Evolutionary conservation across 2,113 vertebrate genomes (phyloP).

Genomic region (Bostrychus sinensis): DNA sequence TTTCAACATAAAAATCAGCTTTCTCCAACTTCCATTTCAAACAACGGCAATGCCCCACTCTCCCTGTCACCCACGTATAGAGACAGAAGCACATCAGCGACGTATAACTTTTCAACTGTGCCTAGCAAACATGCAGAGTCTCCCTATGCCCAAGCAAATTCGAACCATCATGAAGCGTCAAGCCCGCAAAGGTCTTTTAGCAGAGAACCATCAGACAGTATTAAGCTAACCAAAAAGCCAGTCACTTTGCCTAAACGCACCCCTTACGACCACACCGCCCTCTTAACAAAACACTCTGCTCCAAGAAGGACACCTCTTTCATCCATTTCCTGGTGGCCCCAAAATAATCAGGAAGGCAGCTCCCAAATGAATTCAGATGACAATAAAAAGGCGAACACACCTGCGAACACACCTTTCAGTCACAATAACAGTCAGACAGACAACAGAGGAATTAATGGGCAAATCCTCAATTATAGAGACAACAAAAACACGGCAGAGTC

Average conservation of each 20-base stretch:
- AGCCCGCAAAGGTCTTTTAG: constrained; percentile 29
- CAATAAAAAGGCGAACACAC: constrained; percentile 26
- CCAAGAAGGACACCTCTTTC: constrained; percentile 54
- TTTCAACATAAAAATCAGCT: constrained; percentile 37
- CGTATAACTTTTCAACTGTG: constrained; percentile 28
- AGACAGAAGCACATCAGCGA: constrained; percentile 26
- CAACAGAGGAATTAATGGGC: constrained; percentile 32
- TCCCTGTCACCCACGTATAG: constrained; percentile 21
- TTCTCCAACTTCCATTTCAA: constrained; percentile 34
- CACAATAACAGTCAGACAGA: constrained; percentile 22
- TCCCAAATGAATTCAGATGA: neutral
- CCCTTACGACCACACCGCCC: constrained; percentile 24
- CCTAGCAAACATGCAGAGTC: constrained; percentile 22
- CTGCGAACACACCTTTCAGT: constrained; percentile 26
- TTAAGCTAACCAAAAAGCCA: constrained; percentile 29
- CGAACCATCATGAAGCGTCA: constrained; percentile 25
- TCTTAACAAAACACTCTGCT: constrained; percentile 21
- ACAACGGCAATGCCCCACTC: constrained; percentile 21
- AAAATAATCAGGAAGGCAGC: constrained; percentile 47
- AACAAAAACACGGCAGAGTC: constrained; percentile 40
- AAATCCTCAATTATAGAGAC: constrained; percentile 26
- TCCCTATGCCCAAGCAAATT: constrained; percentile 27
- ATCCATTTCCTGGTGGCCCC: constrained; percentile 61
- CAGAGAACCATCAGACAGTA: constrained; percentile 13
- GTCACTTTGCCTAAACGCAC: constrained; percentile 24